Evolutionary conservation across 1,140 invertebrate species (phyloP), one percentile per base, ranked within the genome.

Genomic region (Physella acuta): DNA sequence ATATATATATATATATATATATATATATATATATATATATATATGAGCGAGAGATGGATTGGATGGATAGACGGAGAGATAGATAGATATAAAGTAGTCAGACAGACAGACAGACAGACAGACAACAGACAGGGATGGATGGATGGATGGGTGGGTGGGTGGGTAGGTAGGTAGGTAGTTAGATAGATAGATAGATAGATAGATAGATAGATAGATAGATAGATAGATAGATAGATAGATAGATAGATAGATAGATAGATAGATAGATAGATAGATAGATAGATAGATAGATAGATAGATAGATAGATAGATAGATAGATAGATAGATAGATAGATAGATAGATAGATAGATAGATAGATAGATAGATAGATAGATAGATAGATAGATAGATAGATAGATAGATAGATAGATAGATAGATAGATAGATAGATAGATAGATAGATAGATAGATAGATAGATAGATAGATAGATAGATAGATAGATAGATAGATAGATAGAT

Each of bases 401-500:
- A 30, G 30, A 30, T 5, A 20, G 30, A 58, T 2, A 31, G n/a
- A 31, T 4, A 30, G 30, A 8, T 2, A 31, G 55, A 30, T 17
- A 31, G 30, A 24, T 8, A 55, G 52, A 24, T 8, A 55, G 52
- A 55, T 8, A 55, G 52, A 55, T 8, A 55, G 52, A 24, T 8
- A 55, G 52, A 55, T 8, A 55, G 52, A 55, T 8, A 24, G 52
- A 55, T 8, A 55, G 52, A 55, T 8, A 24, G 52, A 55, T 8
- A 24, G 52, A 55, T 8, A 55, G 52, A 24, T 8, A 55, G 52
- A 49, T 49, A 49, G 44, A 49, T 49, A 49, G 44, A 49, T 49
- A 49, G 44, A 49, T 49, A 49, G 44, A 49, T 49, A 49, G 44
- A 49, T 49, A 49, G 44, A 49, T 49, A 49, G 44, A 49, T 49